These are phyloP conservation scores for Arctopsyche grandis DNA, from an alignment of 1,140 invertebrate genomes.

Conservation along the genomic window DNA sequence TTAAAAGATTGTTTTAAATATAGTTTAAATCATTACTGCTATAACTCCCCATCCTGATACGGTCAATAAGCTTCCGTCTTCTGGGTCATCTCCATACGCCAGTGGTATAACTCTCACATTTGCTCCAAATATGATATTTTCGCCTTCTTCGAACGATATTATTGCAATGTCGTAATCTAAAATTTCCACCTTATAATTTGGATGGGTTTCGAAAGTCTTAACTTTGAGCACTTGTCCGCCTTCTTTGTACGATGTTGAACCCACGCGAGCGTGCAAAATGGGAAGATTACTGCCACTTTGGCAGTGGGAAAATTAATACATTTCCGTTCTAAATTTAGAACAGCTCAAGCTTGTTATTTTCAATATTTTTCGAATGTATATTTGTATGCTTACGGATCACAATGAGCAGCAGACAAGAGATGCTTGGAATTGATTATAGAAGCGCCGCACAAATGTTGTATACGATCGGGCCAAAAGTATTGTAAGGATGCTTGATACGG, in stretches of 20 bases:
- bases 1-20: not conserved
- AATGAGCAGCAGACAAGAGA: constrained; percentile 67
- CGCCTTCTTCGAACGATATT: not conserved
- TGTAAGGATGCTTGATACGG: constrained; percentile 59
- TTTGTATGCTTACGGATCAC: constrained; percentile 56
- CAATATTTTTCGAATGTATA: too few relatives aligned
- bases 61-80: not conserved
- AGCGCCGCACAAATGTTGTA: constrained; percentile 59
- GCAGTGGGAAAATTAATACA: too few relatives aligned
- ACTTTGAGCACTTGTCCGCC: constrained; percentile 35
- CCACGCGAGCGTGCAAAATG: not conserved
- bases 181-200: not conserved
- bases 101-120: not conserved
- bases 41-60: constrained; percentile 24
- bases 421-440: constrained; percentile 59
- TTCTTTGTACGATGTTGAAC: constrained; percentile 16
- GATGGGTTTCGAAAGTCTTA: constrained; percentile 2
- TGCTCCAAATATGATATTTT: not conserved
- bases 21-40: not conserved
- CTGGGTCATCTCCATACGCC: not conserved
- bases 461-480: constrained; percentile 45
- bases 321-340: too few relatives aligned
- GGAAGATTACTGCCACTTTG: not conserved
- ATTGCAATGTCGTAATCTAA: not conserved
- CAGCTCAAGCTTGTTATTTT: too few relatives aligned